Percentiles rank a stretch among this genome's conserved stretches.
These are phyloP conservation scores for Beaufortia kweichowensis DNA, from an alignment of 2,113 vertebrate genomes.

Conservation along the genomic window DNA sequence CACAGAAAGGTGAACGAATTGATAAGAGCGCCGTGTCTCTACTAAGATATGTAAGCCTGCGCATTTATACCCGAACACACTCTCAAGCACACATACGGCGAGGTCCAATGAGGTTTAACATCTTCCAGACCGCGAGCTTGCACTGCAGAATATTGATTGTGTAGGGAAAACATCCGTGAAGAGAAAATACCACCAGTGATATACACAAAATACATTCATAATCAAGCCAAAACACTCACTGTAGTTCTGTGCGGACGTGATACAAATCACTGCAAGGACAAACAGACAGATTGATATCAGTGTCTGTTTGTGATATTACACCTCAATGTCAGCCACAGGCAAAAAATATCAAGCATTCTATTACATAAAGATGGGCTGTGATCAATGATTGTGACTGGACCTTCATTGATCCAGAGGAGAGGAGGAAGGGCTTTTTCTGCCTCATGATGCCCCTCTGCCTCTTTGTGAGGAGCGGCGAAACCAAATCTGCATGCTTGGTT, in stretches of 20 bases:
- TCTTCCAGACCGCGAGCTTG: constrained; percentile 59
- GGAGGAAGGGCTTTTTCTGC: constrained; percentile 49
- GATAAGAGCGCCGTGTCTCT: constrained; percentile 59
- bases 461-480: constrained; percentile 42
- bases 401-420: constrained; percentile 61
- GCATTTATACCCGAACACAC: constrained; percentile 23
- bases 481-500: constrained; percentile 48
- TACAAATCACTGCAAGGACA: constrained; percentile 28
- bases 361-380: constrained; percentile 55
- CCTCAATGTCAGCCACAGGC: constrained; percentile 45
- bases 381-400: constrained; percentile 69
- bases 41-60: constrained; percentile 33
- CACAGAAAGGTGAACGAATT: constrained; percentile 60
- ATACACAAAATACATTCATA: constrained; percentile 11
- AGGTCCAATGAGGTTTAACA: constrained; percentile 61
- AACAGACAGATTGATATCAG: constrained; percentile 40
- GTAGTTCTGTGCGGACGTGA: background rate
- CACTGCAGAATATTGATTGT: constrained; percentile 73
- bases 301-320: constrained; percentile 42
- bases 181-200: constrained; percentile 51
- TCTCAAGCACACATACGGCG: constrained; percentile 49
- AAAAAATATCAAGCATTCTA: constrained; percentile 57
- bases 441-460: constrained; percentile 40
- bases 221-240: background rate
- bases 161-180: constrained; percentile 63